Base-by-base conservation (phyloP, 1,140 invertebrate species). In the Drosophila navojoa region DNA sequence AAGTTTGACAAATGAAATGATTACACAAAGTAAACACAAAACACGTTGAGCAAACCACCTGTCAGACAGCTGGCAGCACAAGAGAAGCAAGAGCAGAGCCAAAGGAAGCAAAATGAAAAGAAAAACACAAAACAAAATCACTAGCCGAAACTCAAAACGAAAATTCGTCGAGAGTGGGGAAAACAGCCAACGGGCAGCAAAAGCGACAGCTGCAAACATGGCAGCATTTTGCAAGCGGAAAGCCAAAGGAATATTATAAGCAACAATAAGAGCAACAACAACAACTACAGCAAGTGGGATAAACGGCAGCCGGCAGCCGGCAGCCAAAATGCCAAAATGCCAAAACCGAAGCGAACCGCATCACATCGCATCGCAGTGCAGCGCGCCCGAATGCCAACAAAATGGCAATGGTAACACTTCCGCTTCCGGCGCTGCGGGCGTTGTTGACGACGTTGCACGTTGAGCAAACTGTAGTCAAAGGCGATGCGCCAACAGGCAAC, bases 341-440 rank as follows among this genome's bases (percentile, higher is more conserved):
- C 71, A 77, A 77, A 70, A 69, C 50, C 68, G 61, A 70, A 61
- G 27, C 62, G 29, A 67, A 72, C 59, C 55, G 35, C 54, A 69
- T 15, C 19, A 42, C 49, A 44, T 15, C 64, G 25, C 58, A 60
- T 7, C 53, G 35, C 32, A 49, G 3, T 7, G 44, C 62, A 32
- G 29, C 55, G 49, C 69, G 45, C 64, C 13, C 32, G 55, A 44
- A 81, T 79, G 82, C 67, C 79, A 69, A 73, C 76, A 84, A 87
- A 89, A 87, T 89, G 84, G 84, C 84, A 87, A 89, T 87, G 84
- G 84, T 79, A 87, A 87, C 84, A 87, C 84, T 87, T 87, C 84
- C 84, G 84, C 73, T 87, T 89, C 81, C 81, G 81, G 66, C 77
- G 73, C 84, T 89, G 77, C 80, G 71, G 84, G 82, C 82, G 82